These are phyloP conservation scores for Felis chaus DNA, from an alignment of 2,113 vertebrate species.

Conservation along the genomic window DNA sequence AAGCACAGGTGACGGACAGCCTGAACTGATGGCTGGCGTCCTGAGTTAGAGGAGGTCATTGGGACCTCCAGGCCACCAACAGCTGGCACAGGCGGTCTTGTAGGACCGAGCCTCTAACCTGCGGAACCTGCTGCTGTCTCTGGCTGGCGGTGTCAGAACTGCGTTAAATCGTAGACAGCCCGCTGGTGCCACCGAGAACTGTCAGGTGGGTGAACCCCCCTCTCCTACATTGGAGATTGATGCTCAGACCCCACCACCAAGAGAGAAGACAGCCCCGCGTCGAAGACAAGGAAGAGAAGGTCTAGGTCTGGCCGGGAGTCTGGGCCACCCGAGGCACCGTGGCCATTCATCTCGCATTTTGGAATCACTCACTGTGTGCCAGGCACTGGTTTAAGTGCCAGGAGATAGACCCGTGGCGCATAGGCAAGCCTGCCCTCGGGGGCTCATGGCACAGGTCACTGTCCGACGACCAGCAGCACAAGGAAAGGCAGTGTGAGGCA, in stretches of 20 bases:
- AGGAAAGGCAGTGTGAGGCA: neutral
- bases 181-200: neutral
- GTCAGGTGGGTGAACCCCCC: no score
- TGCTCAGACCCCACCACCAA: fast-evolving
- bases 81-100: fast-evolving
- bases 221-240: neutral
- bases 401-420: neutral
- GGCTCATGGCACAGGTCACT: neutral
- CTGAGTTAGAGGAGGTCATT: neutral
- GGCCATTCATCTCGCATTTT: no score
- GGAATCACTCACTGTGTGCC: no score
- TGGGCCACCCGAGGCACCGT: neutral
- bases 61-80: neutral
- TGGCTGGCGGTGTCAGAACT: neutral
- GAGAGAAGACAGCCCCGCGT: neutral
- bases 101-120: neutral
- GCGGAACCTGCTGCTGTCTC: neutral
- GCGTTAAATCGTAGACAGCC: neutral
- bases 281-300: neutral
- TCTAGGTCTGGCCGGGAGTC: neutral
- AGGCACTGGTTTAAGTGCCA: neutral
- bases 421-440: neutral
- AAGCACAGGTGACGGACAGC: neutral
- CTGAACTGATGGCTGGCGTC: no score
- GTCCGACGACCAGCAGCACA: neutral